Conservation (phyloP, 2,888 invertebrate species). For the Rhagophthalmus giganteus region DNA sequence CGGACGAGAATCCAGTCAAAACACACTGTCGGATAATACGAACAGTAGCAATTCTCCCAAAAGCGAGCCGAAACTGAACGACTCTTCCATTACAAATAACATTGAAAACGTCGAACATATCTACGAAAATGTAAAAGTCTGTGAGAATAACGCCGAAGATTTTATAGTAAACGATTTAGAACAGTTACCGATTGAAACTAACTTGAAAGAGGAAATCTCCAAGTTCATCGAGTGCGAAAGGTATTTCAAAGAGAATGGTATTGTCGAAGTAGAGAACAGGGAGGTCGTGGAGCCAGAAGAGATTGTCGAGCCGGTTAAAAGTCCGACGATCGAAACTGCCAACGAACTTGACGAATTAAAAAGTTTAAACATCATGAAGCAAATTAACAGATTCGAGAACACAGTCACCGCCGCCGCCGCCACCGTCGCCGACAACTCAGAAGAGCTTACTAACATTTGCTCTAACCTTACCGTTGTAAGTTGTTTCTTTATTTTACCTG, state of each 20-base stretch:
- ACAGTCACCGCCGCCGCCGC: too few species aligned
- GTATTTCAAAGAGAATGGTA: slow-evolving; percentile 24
- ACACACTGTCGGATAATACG: slow-evolving; percentile 30
- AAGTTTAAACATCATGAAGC: slow-evolving; percentile 49
- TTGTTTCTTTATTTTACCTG: slow-evolving; percentile 19
- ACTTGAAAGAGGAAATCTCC: too few species aligned
- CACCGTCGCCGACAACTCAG: too few species aligned
- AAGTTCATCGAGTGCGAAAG: not conserved
- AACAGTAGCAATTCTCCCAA: slow-evolving; percentile 35
- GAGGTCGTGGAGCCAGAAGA: too few species aligned
- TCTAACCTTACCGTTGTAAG: slow-evolving; percentile 23
- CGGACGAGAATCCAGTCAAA: slow-evolving; percentile 41
- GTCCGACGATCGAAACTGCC: too few species aligned
- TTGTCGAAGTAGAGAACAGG: too few species aligned
- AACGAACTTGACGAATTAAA: slow-evolving; percentile 43
- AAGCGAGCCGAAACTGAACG: slow-evolving; percentile 11
- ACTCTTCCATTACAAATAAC: slow-evolving; percentile 2
- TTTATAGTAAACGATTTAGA: too few species aligned
- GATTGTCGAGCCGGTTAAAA: too few species aligned
- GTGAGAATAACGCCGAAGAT: too few species aligned
- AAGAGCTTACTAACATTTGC: slow-evolving; percentile 24
- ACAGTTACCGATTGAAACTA: too few species aligned
- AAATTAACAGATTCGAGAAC: slow-evolving; percentile 51
- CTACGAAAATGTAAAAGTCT: slow-evolving; percentile 41
- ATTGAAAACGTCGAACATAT: slow-evolving; percentile 31